Percentiles rank a stretch among this genome's conserved stretches.
These are phyloP conservation scores for Tychaedon coryphoeus DNA, from an alignment of 2,113 vertebrate genomes.

Conservation along the genomic window DNA sequence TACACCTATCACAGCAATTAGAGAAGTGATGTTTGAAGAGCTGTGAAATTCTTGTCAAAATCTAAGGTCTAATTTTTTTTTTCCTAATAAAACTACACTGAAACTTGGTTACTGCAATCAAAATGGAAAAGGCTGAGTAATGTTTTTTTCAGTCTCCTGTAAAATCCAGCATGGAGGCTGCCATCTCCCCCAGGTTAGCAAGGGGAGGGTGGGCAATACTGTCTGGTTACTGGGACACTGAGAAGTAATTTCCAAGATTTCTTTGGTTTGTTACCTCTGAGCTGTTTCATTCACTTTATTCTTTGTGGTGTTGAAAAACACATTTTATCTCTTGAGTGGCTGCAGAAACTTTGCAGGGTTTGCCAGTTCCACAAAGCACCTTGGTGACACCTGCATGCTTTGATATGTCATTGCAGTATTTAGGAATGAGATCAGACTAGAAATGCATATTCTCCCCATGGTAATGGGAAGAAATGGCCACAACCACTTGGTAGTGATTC, in stretches of 20 bases:
- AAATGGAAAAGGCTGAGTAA: neutral
- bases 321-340: neutral
- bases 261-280: neutral
- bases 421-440: neutral
- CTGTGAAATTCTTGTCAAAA: neutral
- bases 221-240: neutral
- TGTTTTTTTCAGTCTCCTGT: neutral
- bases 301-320: neutral
- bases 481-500: neutral
- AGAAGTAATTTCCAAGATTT: slow-evolving; percentile 2
- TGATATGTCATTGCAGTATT: neutral
- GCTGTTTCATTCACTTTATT: neutral
- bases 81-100: neutral
- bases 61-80: neutral
- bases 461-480: neutral
- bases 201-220: neutral
- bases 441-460: neutral
- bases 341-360: neutral
- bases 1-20: neutral
- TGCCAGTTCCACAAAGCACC: neutral
- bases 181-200: neutral
- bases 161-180: neutral
- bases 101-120: neutral
- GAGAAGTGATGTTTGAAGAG: neutral
- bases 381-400: neutral